These are phyloP conservation scores for Nycticorax nycticorax DNA, from an alignment of 2,113 vertebrate genomes.

Conservation along the genomic window DNA sequence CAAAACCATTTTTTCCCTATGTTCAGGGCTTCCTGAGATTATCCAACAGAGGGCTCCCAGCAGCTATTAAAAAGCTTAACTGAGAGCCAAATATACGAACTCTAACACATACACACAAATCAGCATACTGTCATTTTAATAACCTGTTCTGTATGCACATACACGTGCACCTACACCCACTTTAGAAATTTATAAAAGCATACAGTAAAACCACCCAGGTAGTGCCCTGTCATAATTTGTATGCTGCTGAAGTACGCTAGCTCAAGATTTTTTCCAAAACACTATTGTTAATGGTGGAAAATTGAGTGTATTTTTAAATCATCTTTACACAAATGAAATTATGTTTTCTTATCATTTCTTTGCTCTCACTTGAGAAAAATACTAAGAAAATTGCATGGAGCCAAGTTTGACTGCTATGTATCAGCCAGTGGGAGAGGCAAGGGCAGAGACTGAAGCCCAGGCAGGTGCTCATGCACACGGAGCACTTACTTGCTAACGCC, in stretches of 20 bases:
- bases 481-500: not conserved
- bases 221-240: not conserved
- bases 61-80: constrained; percentile 2
- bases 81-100: accelerated
- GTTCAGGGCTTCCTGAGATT: not conserved
- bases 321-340: not conserved
- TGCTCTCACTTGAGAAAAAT: not conserved
- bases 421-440: not conserved
- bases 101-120: not conserved
- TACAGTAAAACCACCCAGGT: not conserved
- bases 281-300: not conserved
- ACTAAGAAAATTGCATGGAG: accelerated
- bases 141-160: not conserved
- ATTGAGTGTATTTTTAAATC: not conserved
- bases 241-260: not conserved
- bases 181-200: not conserved
- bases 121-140: not conserved
- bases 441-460: not conserved
- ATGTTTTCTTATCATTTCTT: not conserved
- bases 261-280: not conserved
- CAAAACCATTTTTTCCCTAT: not conserved
- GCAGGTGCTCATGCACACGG: accelerated
- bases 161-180: not conserved
- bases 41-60: constrained; percentile 69
- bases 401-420: not conserved